phyloP scores from a whole-genome alignment of 2,888 invertebrate species.

The Tortricodes alternella region DNA sequence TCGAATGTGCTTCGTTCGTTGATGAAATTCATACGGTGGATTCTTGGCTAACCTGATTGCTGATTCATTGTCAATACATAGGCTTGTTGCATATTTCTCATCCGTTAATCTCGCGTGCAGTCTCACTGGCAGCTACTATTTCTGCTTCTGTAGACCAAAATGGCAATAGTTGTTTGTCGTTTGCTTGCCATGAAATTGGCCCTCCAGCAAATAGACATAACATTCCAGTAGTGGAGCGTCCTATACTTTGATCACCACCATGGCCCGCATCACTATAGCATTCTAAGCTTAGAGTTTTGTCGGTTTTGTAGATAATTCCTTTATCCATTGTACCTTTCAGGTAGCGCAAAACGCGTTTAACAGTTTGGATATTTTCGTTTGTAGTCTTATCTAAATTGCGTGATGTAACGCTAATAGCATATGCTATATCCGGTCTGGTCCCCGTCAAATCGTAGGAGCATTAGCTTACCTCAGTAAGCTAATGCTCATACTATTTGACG shows the following conservation, averaged over 20 bases:
- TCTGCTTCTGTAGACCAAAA: slow-evolving; percentile 26
- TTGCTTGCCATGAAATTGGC: slow-evolving; percentile 21
- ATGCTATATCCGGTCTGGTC: too few relatives aligned
- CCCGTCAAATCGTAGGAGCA: too few relatives aligned
- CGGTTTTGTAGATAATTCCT: too few relatives aligned
- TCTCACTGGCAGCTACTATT: slow-evolving; percentile 30
- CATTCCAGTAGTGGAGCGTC: slow-evolving; percentile 16
- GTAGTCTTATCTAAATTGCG: too few relatives aligned
- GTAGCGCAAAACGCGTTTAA: too few relatives aligned
- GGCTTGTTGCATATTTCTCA: background rate
- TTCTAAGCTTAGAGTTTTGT: too few relatives aligned
- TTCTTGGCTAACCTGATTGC: background rate
- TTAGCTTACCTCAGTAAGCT: background rate
- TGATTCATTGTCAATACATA: background rate
- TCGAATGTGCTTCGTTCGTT: background rate
- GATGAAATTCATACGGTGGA: background rate
- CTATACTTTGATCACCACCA: slow-evolving; percentile 13
- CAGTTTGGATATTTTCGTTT: too few relatives aligned
- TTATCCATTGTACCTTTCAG: too few relatives aligned
- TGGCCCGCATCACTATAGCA: too few relatives aligned
- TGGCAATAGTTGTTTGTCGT: slow-evolving; percentile 10
- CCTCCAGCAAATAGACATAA: slow-evolving; percentile 16
- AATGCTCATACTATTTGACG: background rate
- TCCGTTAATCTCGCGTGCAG: slow-evolving; percentile 2
- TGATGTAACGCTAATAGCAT: too few relatives aligned